Conservation (phyloP, 2,797 vertebrate genomes). For the Galaxias olidus region DNA sequence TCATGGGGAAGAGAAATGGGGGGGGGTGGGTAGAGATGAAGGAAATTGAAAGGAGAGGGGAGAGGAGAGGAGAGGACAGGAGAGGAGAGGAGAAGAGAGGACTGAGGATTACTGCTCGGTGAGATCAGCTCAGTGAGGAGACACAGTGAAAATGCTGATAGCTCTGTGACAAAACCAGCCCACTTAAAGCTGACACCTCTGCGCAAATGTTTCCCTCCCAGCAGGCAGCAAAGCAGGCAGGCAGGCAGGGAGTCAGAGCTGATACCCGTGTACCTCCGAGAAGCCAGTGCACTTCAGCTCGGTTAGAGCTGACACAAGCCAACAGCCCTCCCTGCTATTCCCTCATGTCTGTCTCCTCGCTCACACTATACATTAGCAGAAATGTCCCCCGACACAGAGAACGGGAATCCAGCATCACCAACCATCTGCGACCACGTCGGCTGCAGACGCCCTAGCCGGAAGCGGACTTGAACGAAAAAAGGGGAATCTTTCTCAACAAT, state of each 20-base stretch:
- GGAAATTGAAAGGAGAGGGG: conserved; percentile 26
- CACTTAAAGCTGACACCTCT: conserved; percentile 73
- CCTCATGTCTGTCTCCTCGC: conserved; percentile 39
- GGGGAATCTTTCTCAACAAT: no score
- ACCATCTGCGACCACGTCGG: no score
- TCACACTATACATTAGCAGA: not conserved
- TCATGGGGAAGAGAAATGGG: not conserved
- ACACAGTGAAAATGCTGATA: conserved; percentile 61
- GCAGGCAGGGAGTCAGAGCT: conserved; percentile 42
- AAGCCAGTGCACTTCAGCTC: conserved; percentile 64
- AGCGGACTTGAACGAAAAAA: no score
- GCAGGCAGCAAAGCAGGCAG: conserved; percentile 27
- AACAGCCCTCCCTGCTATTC: conserved; percentile 55
- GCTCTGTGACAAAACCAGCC: conserved; percentile 69
- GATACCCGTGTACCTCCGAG: conserved; percentile 66
- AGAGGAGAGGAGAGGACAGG: conserved; percentile 31
- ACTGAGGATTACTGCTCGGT: not conserved
- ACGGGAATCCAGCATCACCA: no score
- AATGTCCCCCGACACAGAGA: not conserved
- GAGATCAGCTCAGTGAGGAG: conserved; percentile 4
- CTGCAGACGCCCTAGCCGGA: no score
- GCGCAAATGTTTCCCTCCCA: conserved; percentile 65
- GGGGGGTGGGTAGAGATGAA: conserved; percentile 26
- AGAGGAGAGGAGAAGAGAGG: conserved; percentile 35
- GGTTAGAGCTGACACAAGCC: conserved; percentile 74